phyloP scores from a whole-genome alignment of 2,113 vertebrate genomes.

The Aegithalos caudatus region DNA sequence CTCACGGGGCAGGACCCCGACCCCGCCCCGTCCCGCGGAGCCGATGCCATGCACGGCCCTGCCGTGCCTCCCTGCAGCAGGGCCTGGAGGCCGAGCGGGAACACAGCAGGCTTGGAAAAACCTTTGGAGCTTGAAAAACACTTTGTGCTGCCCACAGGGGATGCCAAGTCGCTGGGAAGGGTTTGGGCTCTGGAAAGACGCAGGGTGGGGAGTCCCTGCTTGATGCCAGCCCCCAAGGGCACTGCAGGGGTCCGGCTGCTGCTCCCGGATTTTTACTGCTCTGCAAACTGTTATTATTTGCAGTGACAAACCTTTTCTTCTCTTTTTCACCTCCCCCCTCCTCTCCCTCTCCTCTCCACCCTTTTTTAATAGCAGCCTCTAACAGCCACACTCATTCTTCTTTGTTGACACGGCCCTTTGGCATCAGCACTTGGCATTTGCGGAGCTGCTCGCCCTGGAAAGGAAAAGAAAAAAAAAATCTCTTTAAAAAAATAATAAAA shows the following conservation, averaged over 20 bases:
- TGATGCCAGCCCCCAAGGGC: neutral
- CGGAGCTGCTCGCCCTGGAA: constrained; percentile 26
- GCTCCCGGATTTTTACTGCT: neutral
- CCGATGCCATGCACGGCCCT: neutral
- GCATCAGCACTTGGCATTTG: constrained; percentile 64
- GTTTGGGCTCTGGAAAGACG: neutral
- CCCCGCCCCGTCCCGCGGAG: neutral
- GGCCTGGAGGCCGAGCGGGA: neutral
- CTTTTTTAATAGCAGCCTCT: constrained; percentile 63
- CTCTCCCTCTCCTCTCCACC: neutral
- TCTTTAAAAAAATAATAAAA: neutral
- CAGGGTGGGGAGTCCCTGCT: neutral
- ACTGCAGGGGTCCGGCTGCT: neutral
- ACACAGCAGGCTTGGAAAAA: neutral
- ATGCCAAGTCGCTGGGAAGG: neutral
- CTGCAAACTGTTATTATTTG: neutral
- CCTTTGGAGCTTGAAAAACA: neutral
- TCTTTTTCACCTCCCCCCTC: neutral
- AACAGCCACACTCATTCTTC: constrained; percentile 63
- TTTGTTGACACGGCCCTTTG: constrained; percentile 66
- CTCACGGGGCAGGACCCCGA: neutral
- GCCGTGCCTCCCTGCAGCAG: neutral
- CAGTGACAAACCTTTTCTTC: constrained; percentile 18
- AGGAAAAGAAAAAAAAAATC: neutral
- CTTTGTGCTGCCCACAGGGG: neutral